Evolutionary conservation across 2,888 invertebrate genomes (phyloP).

Genomic region (Aleiodes testaceus): DNA sequence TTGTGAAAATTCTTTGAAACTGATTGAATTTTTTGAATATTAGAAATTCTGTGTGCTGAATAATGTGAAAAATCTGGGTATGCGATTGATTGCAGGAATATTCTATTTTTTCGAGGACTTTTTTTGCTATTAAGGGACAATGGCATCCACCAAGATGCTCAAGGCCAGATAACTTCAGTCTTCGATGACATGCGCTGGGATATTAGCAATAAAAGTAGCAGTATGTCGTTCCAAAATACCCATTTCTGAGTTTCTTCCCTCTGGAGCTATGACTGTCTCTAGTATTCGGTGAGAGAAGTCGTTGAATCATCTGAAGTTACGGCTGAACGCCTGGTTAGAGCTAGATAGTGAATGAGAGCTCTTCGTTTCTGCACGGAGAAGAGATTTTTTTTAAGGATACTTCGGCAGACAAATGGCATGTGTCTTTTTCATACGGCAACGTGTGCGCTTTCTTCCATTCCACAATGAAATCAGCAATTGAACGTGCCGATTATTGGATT

Average conservation of each 20-base stretch:
- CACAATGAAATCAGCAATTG: not conserved
- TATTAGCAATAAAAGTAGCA: slow-evolving; percentile 49
- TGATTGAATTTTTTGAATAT: too few relatives aligned
- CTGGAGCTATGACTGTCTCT: not conserved
- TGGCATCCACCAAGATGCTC: slow-evolving; percentile 30
- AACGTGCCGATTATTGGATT: too few relatives aligned
- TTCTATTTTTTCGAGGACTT: too few relatives aligned
- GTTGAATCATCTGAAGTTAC: slow-evolving; percentile 50
- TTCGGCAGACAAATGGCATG: slow-evolving; percentile 42
- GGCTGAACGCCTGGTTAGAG: slow-evolving; percentile 42
- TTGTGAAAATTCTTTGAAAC: too few relatives aligned
- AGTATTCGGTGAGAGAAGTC: slow-evolving; percentile 34
- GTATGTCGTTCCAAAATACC: slow-evolving; percentile 42
- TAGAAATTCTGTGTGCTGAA: too few relatives aligned
- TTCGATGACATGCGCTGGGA: slow-evolving; percentile 30
- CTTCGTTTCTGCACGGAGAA: slow-evolving; percentile 18
- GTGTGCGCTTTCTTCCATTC: not conserved
- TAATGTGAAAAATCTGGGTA: too few relatives aligned
- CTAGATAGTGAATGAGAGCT: not conserved
- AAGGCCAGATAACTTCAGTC: slow-evolving; percentile 35
- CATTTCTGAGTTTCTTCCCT: slow-evolving; percentile 43
- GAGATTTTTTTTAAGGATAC: slow-evolving; percentile 33
- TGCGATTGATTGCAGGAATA: too few relatives aligned
- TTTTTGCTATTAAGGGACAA: not conserved
- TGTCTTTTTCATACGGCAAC: slow-evolving; percentile 1